Percentiles rank a stretch among this genome's conserved stretches.
Evolutionary conservation across 2,888 invertebrate genomes (phyloP).

Genomic region (Chydorus sphaericus): DNA sequence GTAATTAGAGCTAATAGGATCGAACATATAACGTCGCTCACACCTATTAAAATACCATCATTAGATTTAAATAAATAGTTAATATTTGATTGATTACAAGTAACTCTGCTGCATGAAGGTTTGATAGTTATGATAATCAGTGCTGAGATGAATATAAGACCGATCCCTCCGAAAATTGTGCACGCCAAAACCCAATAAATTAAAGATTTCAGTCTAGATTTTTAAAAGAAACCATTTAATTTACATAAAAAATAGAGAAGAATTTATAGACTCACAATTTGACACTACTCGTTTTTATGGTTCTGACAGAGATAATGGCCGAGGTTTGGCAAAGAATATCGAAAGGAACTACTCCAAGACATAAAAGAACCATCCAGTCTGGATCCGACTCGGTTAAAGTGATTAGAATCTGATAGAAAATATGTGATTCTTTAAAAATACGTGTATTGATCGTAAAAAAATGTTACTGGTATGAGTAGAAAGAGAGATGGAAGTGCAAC

Average conservation of each 20-base stretch:
- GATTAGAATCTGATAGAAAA: not conserved
- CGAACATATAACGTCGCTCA: not conserved
- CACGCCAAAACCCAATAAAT: not conserved
- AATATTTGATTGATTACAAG: too few species aligned
- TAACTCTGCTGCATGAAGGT: not conserved
- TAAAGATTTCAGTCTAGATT: not conserved
- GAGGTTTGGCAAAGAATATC: not conserved
- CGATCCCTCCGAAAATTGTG: not conserved
- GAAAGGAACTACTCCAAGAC: conserved; percentile 2
- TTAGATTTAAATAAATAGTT: not conserved
- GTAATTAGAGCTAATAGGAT: not conserved
- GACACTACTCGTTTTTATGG: not conserved
- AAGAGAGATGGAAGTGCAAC: not conserved
- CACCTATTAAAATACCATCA: not conserved
- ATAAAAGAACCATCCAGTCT: not conserved
- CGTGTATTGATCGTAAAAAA: not conserved
- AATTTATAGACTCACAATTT: not conserved
- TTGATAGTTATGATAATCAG: not conserved
- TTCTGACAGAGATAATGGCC: not conserved
- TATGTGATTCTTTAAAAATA: not conserved
- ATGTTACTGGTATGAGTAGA: not conserved
- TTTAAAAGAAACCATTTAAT: not conserved
- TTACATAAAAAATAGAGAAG: not conserved
- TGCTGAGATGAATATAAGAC: not conserved
- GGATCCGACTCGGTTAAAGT: not conserved